phyloP scores from a whole-genome alignment of 92 coral and sea anemone species.

The Scolanthus callimorphus region DNA sequence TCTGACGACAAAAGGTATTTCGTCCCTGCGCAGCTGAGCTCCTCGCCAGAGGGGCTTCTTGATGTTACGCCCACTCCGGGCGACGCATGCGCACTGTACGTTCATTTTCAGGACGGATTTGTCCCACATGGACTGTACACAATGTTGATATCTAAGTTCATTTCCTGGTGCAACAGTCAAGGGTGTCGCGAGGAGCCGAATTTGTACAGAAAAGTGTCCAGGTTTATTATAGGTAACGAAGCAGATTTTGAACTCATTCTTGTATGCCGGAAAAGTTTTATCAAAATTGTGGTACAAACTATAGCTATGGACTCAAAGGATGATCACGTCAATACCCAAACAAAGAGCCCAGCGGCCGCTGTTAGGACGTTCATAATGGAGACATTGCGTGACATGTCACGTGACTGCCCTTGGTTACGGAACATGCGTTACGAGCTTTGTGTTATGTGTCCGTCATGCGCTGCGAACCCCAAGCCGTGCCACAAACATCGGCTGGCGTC shows the following conservation, averaged over 20 bases:
- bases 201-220: slow-evolving; percentile 57
- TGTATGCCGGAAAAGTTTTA: slow-evolving; percentile 57
- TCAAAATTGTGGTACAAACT: slow-evolving; percentile 44
- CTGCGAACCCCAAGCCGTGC: slow-evolving; percentile 5
- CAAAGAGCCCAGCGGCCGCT: slow-evolving; percentile 20
- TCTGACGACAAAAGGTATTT: slow-evolving; percentile 30
- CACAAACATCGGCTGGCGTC: slow-evolving; percentile 19
- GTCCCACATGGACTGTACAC: slow-evolving; percentile 80
- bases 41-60: slow-evolving; percentile 61
- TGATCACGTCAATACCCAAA: background rate
- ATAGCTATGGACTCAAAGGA: background rate
- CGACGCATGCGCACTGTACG: slow-evolving; percentile 56
- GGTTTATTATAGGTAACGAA: slow-evolving; percentile 56
- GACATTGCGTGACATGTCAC: slow-evolving; percentile 38
- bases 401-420: slow-evolving; percentile 54
- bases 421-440: slow-evolving; percentile 45
- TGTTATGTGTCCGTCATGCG: slow-evolving; percentile 60
- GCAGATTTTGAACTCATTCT: slow-evolving; percentile 46
- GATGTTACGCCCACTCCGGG: slow-evolving; percentile 41
- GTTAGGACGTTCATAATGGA: slow-evolving; percentile 36
- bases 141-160: slow-evolving; percentile 62
- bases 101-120: slow-evolving; percentile 75
- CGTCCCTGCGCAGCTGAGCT: slow-evolving; percentile 77
- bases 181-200: slow-evolving; percentile 72
- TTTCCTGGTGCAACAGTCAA: slow-evolving; percentile 44